phyloP scores from a whole-genome alignment of 2,797 vertebrate species.

The Acanthiza pusilla region DNA sequence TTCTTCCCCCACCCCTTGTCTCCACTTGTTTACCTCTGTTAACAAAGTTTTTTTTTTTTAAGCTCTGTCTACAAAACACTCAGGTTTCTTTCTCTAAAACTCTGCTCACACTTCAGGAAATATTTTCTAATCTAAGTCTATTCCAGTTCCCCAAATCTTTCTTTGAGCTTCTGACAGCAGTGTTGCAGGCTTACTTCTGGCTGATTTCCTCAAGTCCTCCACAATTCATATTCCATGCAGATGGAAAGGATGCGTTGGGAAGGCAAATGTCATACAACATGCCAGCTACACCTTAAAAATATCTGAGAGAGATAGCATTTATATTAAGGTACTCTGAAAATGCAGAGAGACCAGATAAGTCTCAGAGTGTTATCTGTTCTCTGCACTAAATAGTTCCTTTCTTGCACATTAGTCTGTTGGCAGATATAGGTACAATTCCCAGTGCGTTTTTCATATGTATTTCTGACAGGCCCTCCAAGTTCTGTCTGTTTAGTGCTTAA shows the following conservation, averaged over 20 bases:
- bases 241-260: background rate
- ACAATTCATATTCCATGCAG: background rate
- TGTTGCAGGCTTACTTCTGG: background rate
- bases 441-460: background rate
- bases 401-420: background rate
- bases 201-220: background rate
- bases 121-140: background rate
- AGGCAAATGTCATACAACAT: background rate
- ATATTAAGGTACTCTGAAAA: background rate
- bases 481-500: background rate
- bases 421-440: background rate
- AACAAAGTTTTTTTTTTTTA: background rate
- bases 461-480: background rate
- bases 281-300: background rate
- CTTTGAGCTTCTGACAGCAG: background rate
- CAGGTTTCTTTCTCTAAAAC: background rate
- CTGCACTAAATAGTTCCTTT: background rate
- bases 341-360: background rate
- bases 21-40: background rate
- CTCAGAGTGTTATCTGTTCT: background rate
- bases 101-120: background rate
- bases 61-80: background rate
- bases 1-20: background rate
- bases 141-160: background rate
- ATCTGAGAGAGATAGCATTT: background rate